These are phyloP conservation scores for Cathartes aura DNA, from an alignment of 2,113 vertebrate genomes.

Conservation along the genomic window DNA sequence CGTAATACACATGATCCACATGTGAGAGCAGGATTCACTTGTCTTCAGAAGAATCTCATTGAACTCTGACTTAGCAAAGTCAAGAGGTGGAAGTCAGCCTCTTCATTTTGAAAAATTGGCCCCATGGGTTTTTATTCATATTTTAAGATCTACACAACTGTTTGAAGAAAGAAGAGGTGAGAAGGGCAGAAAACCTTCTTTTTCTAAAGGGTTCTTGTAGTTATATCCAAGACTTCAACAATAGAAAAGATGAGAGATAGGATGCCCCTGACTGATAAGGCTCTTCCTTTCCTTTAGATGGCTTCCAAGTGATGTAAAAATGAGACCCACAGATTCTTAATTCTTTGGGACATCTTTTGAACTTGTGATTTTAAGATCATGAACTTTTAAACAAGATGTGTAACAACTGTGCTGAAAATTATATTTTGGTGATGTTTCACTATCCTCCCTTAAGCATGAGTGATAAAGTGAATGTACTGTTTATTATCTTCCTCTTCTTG, in stretches of 20 bases:
- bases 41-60: background rate
- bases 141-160: conserved; percentile 20
- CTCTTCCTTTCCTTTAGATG: conserved; percentile 13
- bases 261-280: conserved; percentile 35
- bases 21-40: background rate
- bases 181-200: conserved; percentile 55
- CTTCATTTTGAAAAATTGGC: conserved; percentile 38
- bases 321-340: background rate
- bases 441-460: background rate
- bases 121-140: background rate
- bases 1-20: background rate
- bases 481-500: background rate
- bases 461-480: background rate
- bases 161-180: conserved; percentile 62
- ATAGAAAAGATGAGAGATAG: conserved; percentile 43
- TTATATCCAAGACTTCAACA: conserved; percentile 47
- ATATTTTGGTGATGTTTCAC: background rate
- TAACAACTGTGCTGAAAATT: background rate
- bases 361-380: background rate
- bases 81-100: conserved; percentile 12
- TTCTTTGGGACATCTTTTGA: background rate
- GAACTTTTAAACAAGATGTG: background rate
- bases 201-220: conserved; percentile 31
- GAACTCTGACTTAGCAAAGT: conserved; percentile 26
- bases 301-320: background rate